Percentiles rank a stretch among this genome's conserved stretches.
Conservation (phyloP, 2,888 invertebrate species). For the Atrina japonica region DNA sequence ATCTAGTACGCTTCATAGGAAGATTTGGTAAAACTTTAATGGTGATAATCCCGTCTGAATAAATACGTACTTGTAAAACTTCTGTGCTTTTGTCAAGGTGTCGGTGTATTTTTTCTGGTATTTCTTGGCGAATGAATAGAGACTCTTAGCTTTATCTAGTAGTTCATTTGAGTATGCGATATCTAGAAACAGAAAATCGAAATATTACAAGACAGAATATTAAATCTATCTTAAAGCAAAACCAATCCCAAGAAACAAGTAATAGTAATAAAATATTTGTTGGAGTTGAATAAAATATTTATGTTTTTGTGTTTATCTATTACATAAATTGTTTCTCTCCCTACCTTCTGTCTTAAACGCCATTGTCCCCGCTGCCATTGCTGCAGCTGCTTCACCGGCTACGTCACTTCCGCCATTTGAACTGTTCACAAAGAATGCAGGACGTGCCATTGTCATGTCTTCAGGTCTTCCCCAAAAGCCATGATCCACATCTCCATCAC, state of each 20-base stretch:
- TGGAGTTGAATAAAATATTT: too few species aligned
- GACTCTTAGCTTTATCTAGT: constrained; percentile 42
- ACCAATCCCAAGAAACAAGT: too few species aligned
- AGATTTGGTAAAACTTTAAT: background rate
- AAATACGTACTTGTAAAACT: constrained; percentile 30
- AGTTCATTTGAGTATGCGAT: constrained; percentile 37
- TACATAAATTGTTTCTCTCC: too few species aligned
- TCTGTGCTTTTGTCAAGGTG: background rate
- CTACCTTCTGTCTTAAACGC: constrained; percentile 78
- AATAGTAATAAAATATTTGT: too few species aligned
- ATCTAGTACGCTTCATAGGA: too few species aligned
- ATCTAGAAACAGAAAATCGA: constrained; percentile 31
- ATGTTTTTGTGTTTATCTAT: too few species aligned
- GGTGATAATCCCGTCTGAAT: background rate
- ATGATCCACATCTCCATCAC: constrained; percentile 83
- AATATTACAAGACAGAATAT: too few species aligned
- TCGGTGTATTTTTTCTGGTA: constrained; percentile 39
- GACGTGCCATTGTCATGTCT: constrained; percentile 83
- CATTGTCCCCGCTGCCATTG: constrained; percentile 83
- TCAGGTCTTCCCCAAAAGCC: constrained; percentile 85
- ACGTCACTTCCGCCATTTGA: constrained; percentile 84
- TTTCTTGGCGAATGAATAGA: constrained; percentile 48
- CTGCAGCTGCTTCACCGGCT: constrained; percentile 84
- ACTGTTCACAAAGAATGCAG: constrained; percentile 83
- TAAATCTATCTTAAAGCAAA: too few species aligned